phyloP scores from a whole-genome alignment of 2,888 invertebrate genomes.

The Pantelozetes paolii region DNA sequence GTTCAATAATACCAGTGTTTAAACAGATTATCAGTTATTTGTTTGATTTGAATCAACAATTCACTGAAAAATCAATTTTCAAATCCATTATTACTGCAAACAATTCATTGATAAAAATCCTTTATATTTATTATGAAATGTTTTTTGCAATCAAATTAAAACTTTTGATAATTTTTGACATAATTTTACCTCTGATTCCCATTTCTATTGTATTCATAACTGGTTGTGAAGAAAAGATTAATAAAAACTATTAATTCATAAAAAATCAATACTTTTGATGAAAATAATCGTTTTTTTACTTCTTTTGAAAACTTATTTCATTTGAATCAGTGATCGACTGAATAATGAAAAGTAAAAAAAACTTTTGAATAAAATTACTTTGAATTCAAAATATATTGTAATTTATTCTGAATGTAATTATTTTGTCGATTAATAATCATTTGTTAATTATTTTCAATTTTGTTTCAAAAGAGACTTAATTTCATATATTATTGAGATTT shows the following conservation, averaged over 20 bases:
- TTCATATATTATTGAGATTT: too few species aligned
- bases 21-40: background rate
- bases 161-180: slow-evolving; percentile 12
- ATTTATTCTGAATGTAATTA: too few species aligned
- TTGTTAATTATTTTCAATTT: too few species aligned
- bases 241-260: background rate
- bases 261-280: too few species aligned
- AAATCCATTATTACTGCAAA: background rate
- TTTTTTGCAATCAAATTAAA: background rate
- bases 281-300: too few species aligned
- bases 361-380: too few species aligned
- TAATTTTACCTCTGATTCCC: background rate
- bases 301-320: too few species aligned
- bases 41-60: background rate
- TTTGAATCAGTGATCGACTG: too few species aligned
- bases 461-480: too few species aligned
- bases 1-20: background rate
- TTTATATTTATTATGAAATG: background rate
- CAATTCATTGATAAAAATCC: background rate
- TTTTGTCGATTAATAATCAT: too few species aligned
- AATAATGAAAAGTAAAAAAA: too few species aligned
- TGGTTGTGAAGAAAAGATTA: background rate
- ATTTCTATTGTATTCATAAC: slow-evolving; percentile 1
- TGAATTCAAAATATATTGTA: too few species aligned
- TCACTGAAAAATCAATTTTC: background rate